Base-by-base conservation (phyloP, 2,113 vertebrate genomes). In the Delphinus delphis region DNA sequence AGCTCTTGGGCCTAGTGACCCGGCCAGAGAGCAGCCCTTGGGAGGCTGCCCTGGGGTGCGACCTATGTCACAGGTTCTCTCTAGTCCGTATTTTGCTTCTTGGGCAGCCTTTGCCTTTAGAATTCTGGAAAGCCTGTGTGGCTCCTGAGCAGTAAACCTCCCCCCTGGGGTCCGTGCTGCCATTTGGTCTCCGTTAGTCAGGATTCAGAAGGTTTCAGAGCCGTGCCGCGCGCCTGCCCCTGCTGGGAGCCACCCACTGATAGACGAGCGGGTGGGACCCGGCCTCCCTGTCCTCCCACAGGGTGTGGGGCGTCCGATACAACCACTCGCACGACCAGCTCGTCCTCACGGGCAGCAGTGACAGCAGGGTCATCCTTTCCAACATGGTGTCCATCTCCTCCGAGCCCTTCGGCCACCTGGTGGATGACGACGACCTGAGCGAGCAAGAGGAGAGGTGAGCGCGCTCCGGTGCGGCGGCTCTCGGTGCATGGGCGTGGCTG, bases 321-420 rank as follows among this genome's bases (percentile, higher is more conserved):
- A 99, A 99, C 98, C 99, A 99, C 98, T 99, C 99, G 60, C 99
- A 99, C 0, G 99, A 99, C 98, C 99, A 99, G 98, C 98, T 99
- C 97, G 99, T 99, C 96, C 98, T 99, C 98, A 99, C 99, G 1
- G 99, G 99, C 98, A 99, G 99, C 99, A 99, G 99, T 53, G 99
- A 99, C 98, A 99, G 99, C 99, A 98, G 99, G 97, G 99, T 99
- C 98, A 99, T 99, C 97, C 99, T 99, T 68, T 99, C 99, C 98
- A 99, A 99, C 97, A 99, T 99, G 99, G 99, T 99, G 94, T 99
- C 99, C 97, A 99, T 99, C 99, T 99, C 99, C 97, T 99, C 99
- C 0, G 99, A 99, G 98, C 99, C 99, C 5, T 99, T 99, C 23
- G 99, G 99, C 33, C 99, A 99, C 97, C 98, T 99, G 98, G 99